These are phyloP conservation scores for Chunga burmeisteri DNA, from an alignment of 2,113 vertebrate genomes.

Conservation along the genomic window DNA sequence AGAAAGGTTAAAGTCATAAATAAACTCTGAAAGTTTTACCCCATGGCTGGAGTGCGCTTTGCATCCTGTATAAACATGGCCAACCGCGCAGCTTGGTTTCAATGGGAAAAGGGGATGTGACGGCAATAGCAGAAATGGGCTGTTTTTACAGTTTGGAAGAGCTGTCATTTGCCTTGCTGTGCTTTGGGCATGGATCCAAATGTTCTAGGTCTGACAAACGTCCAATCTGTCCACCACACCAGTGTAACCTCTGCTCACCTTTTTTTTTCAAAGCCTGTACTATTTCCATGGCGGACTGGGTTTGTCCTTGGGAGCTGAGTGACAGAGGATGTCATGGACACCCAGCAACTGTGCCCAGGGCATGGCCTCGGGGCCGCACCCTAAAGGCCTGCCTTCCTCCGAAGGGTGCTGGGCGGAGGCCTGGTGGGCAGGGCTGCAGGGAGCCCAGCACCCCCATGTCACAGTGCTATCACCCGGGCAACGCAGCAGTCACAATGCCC, in stretches of 20 bases:
- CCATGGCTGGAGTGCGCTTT: background rate
- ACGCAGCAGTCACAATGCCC: background rate
- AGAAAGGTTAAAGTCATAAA: background rate
- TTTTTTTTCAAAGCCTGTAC: background rate
- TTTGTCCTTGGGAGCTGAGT: background rate
- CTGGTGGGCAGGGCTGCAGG: too few relatives aligned
- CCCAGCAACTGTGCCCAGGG: background rate
- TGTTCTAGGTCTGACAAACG: background rate
- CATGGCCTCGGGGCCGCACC: background rate
- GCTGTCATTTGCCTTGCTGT: rapidly evolving
- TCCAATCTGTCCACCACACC: background rate
- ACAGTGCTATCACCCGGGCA: background rate
- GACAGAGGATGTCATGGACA: background rate
- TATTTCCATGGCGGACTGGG: rapidly evolving
- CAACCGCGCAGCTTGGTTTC: background rate
- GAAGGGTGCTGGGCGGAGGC: background rate
- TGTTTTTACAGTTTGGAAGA: background rate
- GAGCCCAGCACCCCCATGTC: rapidly evolving
- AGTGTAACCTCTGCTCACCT: background rate
- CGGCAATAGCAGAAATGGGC: background rate
- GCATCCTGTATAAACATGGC: background rate
- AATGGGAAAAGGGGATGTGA: background rate
- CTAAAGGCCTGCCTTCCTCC: background rate
- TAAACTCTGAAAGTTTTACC: background rate
- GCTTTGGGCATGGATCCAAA: background rate